Evolutionary conservation across 2,113 vertebrate genomes (phyloP), one percentile per base, ranked within the genome.

Genomic region (crab-eating macaque (Macaca fascicularis)): DNA sequence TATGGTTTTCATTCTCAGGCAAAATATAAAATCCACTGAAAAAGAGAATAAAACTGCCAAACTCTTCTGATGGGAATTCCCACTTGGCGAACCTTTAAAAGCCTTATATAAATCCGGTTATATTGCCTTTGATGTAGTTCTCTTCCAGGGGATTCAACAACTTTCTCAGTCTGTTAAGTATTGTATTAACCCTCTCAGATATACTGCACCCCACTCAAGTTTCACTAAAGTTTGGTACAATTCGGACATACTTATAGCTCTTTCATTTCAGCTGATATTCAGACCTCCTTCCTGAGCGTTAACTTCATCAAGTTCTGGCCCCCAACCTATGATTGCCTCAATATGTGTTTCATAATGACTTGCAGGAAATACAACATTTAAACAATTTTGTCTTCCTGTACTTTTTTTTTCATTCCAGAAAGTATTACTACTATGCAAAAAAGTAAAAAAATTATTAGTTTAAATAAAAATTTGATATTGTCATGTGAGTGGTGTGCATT

Each of bases 171-270:
- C 43, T 95, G 22, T 88, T 97, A 95, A 97, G 86, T 43, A 20
- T 5, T 92, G 0, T 40, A 75, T 96, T 96, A 95, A 76, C 27
- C 67, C 92, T 88, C 69, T 57, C 43, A 14, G 6, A 57, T 80
- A 75, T 45, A 35, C 22, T 70, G 74, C 57, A 93, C 1, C 19
- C 1, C 45, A 5, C 6, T 0, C 89, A 27, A 43, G 70, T 74
- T 90, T 95, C 87, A 90, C n/a, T 92, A 23, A 79, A 80, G 25
- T 95, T 82, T 82, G 20, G n/a, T 79, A 69, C 79, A 96, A 96
- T 57, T 2, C 2, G 10, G 27, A 52, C 5, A 89, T 89, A 20
- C 43, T 48, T 86, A 61, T 55, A 95, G 3, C 9, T 81, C n/a
- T 94, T 92, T 74, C 25, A 9, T 23, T 95, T 32, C 12, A 57